Base-by-base conservation (phyloP, 2,113 vertebrate species). In the Oreotrochilus melanogaster region DNA sequence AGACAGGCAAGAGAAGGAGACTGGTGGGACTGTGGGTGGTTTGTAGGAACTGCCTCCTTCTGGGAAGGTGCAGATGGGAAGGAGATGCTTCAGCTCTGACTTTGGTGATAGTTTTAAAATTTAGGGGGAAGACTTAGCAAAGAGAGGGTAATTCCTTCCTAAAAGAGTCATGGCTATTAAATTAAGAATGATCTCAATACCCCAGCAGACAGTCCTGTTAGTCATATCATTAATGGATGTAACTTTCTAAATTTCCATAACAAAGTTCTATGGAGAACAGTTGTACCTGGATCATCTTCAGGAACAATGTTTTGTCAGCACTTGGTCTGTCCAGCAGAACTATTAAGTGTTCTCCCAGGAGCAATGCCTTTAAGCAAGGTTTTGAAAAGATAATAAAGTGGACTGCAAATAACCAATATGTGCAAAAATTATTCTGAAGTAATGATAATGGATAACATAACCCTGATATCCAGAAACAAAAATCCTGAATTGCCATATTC, bases 1-100 rank as follows among this genome's bases (percentile, higher is more conserved):
- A 99, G 83, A 98, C 98, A 99, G 98, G 99, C 98, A 75, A 86
- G 98, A 72, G 21, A 53, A 45, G n/a, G 57, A 42, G 14, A 3
- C 33, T 47, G 19, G 7, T 21, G 35, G 18, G 16, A 14, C 18
- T 33, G 30, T 8, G 30, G 35, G 81, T 11, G 10, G 13, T 48
- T 48, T 37, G 19, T 62, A 30, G 75, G 62, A 84, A 30, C 65
- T 53, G 17, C 22, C 43, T 81, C 33, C 51, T 35, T 50, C 45
- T 58, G 65, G 74, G 27, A 69, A 58, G 39, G 33, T 47, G 28
- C 30, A 60, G 50, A 39, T 45, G 53, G 65, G 62, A 82, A n/a
- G 67, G 64, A 92, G 57, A 33, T 74, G 33, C 79, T 90, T 86
- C 56, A 60, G 35, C 2, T 2, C 37, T 50, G 58, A 18, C 37